Conservation (phyloP, 1,140 invertebrate species). For the Drosophila oshimai region DNA sequence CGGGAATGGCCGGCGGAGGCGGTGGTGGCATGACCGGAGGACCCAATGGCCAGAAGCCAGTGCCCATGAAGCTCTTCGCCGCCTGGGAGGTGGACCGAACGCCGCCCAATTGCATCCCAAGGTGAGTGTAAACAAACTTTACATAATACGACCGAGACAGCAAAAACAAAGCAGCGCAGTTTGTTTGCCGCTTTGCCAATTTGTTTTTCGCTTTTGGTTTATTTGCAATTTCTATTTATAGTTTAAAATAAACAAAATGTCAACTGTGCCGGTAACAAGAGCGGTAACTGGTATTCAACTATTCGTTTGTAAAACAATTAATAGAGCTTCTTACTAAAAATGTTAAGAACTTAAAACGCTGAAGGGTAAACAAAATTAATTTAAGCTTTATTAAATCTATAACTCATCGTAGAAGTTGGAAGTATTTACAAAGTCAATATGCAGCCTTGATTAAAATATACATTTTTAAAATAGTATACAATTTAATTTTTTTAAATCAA, state of each 20-base stretch:
- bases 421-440: too few relatives aligned
- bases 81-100: constrained; percentile 99
- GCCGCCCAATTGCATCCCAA: constrained; percentile 97
- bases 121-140: constrained; percentile 85
- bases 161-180: constrained; percentile 9
- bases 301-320: background rate
- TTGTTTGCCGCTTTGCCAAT: constrained; percentile 24
- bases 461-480: too few relatives aligned
- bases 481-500: too few relatives aligned
- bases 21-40: constrained; percentile 19
- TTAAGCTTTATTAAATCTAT: too few relatives aligned
- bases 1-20: constrained; percentile 9
- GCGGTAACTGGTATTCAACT: constrained; percentile 28
- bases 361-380: too few relatives aligned
- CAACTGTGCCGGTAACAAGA: constrained; percentile 14
- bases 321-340: background rate
- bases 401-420: too few relatives aligned
- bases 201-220: constrained; percentile 9
- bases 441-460: too few relatives aligned
- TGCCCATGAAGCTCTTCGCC: constrained; percentile 98
- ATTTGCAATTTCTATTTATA: constrained; percentile 44
- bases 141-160: constrained; percentile 1
- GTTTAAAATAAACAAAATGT: constrained; percentile 8
- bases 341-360: too few relatives aligned
- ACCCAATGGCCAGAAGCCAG: constrained; percentile 87